phyloP scores from a whole-genome alignment of 2,797 vertebrate genomes.

The Astyanax mexicanus region DNA sequence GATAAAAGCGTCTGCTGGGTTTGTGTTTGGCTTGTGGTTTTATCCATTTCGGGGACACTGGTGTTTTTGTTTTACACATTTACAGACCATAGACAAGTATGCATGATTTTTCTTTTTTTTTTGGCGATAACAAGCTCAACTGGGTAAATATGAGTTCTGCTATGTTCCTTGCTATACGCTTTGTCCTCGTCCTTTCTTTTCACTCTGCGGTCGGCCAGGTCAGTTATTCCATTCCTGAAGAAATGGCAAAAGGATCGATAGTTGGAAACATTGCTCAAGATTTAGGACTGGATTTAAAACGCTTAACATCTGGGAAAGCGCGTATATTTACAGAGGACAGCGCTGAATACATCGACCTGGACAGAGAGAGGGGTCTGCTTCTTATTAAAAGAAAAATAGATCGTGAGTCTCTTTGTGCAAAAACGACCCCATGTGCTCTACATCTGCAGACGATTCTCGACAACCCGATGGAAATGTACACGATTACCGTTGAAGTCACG shows the following conservation, averaged over 20 bases:
- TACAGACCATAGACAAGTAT: neutral
- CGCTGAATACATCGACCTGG: conserved; percentile 67
- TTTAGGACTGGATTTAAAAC: conserved; percentile 70
- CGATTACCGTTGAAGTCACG: conserved; percentile 69
- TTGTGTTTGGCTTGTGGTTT: neutral
- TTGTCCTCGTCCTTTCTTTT: conserved; percentile 60
- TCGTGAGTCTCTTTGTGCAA: conserved; percentile 69
- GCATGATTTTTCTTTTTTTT: neutral
- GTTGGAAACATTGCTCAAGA: conserved; percentile 75
- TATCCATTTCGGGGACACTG: neutral
- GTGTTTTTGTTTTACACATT: neutral
- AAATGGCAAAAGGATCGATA: conserved; percentile 72
- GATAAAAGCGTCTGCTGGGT: neutral
- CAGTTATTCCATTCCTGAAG: conserved; percentile 74
- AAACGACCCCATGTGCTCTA: conserved; percentile 73
- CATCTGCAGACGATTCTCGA: conserved; percentile 74
- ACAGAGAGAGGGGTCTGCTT: conserved; percentile 70
- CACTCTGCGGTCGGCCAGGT: conserved; percentile 64
- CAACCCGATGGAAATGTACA: conserved; percentile 74
- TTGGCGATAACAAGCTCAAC: neutral
- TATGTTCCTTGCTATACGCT: conserved; percentile 57
- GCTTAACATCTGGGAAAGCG: conserved; percentile 66
- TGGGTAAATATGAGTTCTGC: neutral
- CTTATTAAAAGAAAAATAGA: conserved; percentile 73
- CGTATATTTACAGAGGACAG: conserved; percentile 64